Percentiles rank a stretch among this genome's conserved stretches.
Evolutionary conservation across 2,888 invertebrate species (phyloP).

Genomic region (Zygogramma bicolorata): DNA sequence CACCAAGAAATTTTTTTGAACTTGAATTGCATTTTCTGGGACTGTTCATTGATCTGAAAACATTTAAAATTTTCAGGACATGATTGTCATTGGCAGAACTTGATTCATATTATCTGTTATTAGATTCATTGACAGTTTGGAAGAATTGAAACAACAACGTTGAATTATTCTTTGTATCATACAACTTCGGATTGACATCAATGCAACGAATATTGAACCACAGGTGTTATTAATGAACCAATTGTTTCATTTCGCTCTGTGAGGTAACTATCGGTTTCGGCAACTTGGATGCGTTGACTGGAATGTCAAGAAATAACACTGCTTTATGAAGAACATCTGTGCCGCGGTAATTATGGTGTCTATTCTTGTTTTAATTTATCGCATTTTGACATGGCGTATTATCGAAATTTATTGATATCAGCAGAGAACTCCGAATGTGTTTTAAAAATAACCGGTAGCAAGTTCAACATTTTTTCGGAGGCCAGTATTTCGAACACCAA

Average conservation of each 20-base stretch:
- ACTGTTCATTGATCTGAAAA: too few species aligned
- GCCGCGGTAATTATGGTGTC: background rate
- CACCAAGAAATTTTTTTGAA: too few species aligned
- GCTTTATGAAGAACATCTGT: background rate
- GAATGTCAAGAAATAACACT: background rate
- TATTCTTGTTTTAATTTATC: background rate
- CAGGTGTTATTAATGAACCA: background rate
- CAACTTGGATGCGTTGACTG: background rate
- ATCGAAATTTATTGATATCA: background rate
- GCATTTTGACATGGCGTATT: background rate
- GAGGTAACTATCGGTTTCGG: background rate
- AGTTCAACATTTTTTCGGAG: background rate
- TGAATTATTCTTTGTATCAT: too few species aligned
- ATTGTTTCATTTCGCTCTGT: background rate
- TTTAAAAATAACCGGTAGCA: background rate
- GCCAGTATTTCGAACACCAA: background rate
- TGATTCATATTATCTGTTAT: too few species aligned
- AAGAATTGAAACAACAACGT: too few species aligned
- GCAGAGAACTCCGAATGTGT: background rate
- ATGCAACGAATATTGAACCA: too few species aligned
- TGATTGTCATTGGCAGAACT: too few species aligned
- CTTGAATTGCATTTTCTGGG: too few species aligned
- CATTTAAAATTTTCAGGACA: too few species aligned
- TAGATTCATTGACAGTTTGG: too few species aligned
- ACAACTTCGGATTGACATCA: too few species aligned